These are phyloP conservation scores for Cichlasoma orientale DNA, from an alignment of 2,797 vertebrate species.

Conservation along the genomic window DNA sequence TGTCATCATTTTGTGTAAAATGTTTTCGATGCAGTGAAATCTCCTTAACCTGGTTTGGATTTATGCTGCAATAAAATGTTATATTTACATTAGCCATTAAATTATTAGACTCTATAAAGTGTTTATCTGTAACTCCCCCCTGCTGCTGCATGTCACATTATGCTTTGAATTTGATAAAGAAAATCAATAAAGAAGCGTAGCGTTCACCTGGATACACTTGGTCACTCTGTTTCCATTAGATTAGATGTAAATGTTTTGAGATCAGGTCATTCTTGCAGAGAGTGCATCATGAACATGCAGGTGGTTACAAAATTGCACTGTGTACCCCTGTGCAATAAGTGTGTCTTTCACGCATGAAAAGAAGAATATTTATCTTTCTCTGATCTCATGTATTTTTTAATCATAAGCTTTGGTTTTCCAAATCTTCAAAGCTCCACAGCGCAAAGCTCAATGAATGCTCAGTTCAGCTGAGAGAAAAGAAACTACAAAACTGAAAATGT, in stretches of 20 bases:
- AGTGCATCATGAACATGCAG: slow-evolving; percentile 1
- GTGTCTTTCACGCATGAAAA: neutral
- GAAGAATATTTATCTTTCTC: slow-evolving; percentile 7
- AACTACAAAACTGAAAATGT: neutral
- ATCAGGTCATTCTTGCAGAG: slow-evolving; percentile 11
- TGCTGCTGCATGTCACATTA: neutral
- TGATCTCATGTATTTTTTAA: slow-evolving; percentile 50
- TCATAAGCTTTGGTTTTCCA: slow-evolving; percentile 6
- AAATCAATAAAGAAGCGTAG: neutral
- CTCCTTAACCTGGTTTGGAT: neutral
- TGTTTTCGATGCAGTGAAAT: neutral
- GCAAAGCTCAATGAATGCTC: slow-evolving; percentile 17
- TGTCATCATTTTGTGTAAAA: neutral
- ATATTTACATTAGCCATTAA: neutral
- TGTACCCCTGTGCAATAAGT: neutral
- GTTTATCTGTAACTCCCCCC: too few relatives aligned
- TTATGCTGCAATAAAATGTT: neutral
- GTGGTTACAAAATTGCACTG: neutral
- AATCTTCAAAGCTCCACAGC: neutral
- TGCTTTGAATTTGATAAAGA: neutral
- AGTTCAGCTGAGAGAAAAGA: neutral
- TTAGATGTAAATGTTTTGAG: slow-evolving; percentile 39
- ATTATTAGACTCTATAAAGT: neutral
- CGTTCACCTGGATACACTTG: slow-evolving; percentile 35
- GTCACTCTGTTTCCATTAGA: slow-evolving; percentile 23